Evolutionary conservation across 2,113 vertebrate genomes (phyloP).

Genomic region (Oreochromis aureus): DNA sequence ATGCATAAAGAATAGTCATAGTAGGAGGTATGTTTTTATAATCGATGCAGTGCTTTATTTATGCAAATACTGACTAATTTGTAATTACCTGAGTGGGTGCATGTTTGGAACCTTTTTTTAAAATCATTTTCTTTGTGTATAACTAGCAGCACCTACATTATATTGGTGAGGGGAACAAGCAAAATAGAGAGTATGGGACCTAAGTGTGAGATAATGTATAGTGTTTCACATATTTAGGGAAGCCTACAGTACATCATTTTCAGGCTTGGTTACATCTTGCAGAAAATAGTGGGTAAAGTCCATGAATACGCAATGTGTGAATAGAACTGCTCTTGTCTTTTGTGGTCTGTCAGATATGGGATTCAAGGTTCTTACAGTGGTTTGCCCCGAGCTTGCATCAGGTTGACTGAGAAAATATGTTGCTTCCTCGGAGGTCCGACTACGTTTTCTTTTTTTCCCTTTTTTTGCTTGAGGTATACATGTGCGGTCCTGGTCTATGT

Average conservation of each 20-base stretch:
- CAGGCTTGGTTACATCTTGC: background rate
- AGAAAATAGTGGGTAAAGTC: background rate
- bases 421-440: background rate
- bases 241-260: background rate
- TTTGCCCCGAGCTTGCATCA: slow-evolving; percentile 44
- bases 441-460: background rate
- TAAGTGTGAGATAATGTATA: background rate
- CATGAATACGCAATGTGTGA: background rate
- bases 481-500: background rate
- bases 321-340: background rate
- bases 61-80: slow-evolving; percentile 60
- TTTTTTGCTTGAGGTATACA: background rate
- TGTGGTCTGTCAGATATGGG: background rate
- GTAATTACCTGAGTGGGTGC: slow-evolving; percentile 51
- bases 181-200: background rate
- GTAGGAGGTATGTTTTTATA: slow-evolving; percentile 56
- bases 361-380: slow-evolving; percentile 1
- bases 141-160: slow-evolving; percentile 13
- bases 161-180: slow-evolving; percentile 9
- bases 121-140: slow-evolving; percentile 19
- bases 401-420: background rate
- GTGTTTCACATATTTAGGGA: background rate
- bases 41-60: slow-evolving; percentile 49
- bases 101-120: slow-evolving; percentile 16
- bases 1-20: slow-evolving; percentile 45